Percentiles rank a stretch among this genome's conserved stretches.
These are phyloP conservation scores for Ctenomys sociabilis DNA, from an alignment of 2,113 vertebrate genomes.

Conservation along the genomic window DNA sequence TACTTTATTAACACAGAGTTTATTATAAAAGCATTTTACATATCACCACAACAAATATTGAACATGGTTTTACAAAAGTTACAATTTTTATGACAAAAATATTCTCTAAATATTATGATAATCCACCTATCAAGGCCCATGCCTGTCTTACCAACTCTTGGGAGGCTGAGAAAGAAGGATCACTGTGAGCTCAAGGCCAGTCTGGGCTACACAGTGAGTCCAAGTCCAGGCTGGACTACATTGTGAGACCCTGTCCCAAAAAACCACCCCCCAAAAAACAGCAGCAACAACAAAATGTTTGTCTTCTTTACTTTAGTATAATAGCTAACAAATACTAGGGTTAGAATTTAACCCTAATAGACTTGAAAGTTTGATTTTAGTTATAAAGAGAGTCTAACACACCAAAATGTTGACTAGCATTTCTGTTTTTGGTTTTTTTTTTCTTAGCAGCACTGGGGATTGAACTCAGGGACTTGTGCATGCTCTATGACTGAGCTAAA, in stretches of 20 bases:
- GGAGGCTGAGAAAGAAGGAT: neutral
- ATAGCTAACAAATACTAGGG: neutral
- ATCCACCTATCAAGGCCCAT: neutral
- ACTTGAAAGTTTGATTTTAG: conserved; percentile 31
- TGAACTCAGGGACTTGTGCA: neutral
- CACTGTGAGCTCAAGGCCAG: neutral
- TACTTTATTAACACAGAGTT: conserved; percentile 58
- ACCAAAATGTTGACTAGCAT: conserved; percentile 25
- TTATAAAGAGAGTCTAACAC: conserved; percentile 45
- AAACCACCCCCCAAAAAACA: neutral
- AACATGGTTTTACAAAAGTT: conserved; percentile 60
- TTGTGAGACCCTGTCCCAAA: neutral
- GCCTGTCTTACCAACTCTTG: neutral
- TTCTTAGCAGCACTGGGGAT: neutral
- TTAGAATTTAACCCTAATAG: conserved; percentile 20
- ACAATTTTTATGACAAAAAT: conserved; percentile 62
- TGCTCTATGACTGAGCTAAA: neutral
- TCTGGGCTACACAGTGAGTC: neutral
- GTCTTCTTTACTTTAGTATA: conserved; percentile 15
- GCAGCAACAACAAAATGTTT: neutral
- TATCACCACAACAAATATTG: conserved; percentile 58
- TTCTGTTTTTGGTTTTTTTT: neutral
- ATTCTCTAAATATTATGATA: conserved; percentile 48
- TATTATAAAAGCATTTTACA: conserved; percentile 59
- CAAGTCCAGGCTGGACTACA: neutral